Evolutionary conservation across 2,888 invertebrate genomes (phyloP).

Genomic region (Cremastinae sp.): DNA sequence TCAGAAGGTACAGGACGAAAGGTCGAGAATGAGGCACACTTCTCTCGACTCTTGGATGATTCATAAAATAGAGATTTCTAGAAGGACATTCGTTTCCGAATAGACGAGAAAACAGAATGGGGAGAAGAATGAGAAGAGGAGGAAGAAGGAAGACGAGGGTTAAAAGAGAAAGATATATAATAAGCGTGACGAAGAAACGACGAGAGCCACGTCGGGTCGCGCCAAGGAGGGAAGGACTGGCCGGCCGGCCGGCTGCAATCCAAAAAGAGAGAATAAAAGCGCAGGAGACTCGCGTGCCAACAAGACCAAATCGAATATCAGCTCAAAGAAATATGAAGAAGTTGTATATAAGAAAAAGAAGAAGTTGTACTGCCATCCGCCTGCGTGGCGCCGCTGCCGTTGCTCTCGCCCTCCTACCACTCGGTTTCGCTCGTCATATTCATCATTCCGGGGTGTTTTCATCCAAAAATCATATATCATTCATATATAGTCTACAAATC

Average conservation of each 20-base stretch:
- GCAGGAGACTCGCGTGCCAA: too few relatives aligned
- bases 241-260: slow-evolving; percentile 7
- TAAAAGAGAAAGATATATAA: too few relatives aligned
- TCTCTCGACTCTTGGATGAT: slow-evolving; percentile 42
- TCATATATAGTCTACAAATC: too few relatives aligned
- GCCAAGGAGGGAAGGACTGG: slow-evolving; percentile 31
- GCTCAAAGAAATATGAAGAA: too few relatives aligned
- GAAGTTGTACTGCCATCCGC: slow-evolving; percentile 49
- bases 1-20: slow-evolving; percentile 44
- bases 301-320: slow-evolving; percentile 48
- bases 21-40: slow-evolving; percentile 39
- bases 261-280: slow-evolving; percentile 20
- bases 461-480: slow-evolving; percentile 16
- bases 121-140: slow-evolving; percentile 9
- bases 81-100: slow-evolving; percentile 62
- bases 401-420: too few relatives aligned
- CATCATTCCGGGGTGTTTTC: slow-evolving; percentile 53
- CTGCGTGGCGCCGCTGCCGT: slow-evolving; percentile 54
- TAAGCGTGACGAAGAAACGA: background rate
- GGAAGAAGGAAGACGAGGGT: slow-evolving; percentile 28
- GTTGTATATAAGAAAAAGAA: slow-evolving; percentile 47
- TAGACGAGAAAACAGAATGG: slow-evolving; percentile 7
- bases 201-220: slow-evolving; percentile 19
- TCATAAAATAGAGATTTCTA: slow-evolving; percentile 61
- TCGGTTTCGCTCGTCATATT: too few relatives aligned